Conservation (phyloP, 2,797 vertebrate genomes). For the Martes flavigula region DNA sequence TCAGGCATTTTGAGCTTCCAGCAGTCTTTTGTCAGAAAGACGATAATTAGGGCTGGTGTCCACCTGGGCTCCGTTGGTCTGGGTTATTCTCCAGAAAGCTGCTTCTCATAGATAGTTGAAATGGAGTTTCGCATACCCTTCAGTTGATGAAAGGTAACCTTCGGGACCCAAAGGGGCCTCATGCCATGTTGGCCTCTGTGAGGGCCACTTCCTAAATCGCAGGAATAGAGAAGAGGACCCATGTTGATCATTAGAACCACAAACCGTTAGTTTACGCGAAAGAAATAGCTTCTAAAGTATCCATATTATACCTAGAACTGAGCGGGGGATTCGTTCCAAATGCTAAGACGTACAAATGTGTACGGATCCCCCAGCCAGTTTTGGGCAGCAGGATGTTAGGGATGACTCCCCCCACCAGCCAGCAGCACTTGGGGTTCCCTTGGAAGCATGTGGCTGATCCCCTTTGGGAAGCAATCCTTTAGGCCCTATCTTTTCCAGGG, state of each 20-base stretch:
- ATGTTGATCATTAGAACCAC: neutral
- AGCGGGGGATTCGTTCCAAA: neutral
- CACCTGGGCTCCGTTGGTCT: neutral
- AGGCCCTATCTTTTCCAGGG: neutral
- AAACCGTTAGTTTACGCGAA: neutral
- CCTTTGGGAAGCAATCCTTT: neutral
- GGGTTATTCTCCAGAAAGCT: neutral
- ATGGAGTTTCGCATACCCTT: neutral
- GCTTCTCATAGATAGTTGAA: neutral
- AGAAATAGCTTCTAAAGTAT: neutral
- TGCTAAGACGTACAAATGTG: fast-evolving
- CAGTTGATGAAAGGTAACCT: neutral
- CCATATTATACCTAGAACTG: neutral
- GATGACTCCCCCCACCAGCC: neutral
- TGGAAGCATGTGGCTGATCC: neutral
- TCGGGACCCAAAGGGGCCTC: neutral
- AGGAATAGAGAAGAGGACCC: neutral
- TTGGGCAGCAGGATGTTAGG: neutral
- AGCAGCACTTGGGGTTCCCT: neutral
- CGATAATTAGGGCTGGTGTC: neutral
- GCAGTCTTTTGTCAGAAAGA: neutral
- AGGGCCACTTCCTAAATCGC: neutral
- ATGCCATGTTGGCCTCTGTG: neutral
- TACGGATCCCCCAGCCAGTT: neutral
- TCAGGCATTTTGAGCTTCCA: neutral